phyloP scores from a whole-genome alignment of 2,888 invertebrate species.

The Galerucella nymphaeae region DNA sequence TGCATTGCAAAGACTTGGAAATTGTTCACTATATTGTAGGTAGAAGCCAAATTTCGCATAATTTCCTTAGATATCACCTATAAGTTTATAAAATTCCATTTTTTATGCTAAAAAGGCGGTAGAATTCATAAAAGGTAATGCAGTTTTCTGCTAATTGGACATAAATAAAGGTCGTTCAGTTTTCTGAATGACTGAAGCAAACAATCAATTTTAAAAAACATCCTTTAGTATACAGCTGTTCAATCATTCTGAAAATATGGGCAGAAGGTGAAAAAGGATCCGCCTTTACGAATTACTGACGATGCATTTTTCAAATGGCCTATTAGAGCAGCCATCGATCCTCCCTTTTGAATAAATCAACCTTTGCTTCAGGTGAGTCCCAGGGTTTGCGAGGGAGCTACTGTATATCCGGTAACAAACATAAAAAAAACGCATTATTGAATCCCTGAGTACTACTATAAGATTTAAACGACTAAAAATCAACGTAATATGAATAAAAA shows the following conservation, averaged over 20 bases:
- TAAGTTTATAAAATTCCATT: no score
- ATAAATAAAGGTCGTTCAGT: conserved; percentile 10
- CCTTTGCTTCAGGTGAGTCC: conserved; percentile 36
- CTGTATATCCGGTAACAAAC: no score
- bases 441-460: no score
- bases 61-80: no score
- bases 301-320: conserved; percentile 50
- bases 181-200: background rate
- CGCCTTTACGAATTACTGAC: conserved; percentile 40
- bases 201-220: conserved; percentile 22
- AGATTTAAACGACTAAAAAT: no score
- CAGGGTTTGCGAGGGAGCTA: conserved; percentile 7
- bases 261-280: conserved; percentile 18
- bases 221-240: conserved; percentile 30
- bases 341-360: conserved; percentile 42
- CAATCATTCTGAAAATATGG: conserved; percentile 34
- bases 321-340: conserved; percentile 43
- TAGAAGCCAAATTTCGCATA: no score
- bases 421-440: no score
- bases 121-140: no score
- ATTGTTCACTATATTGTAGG: no score
- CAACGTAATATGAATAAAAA: no score
- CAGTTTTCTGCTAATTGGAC: conserved; percentile 14
- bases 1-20: no score
- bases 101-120: no score